These are phyloP conservation scores for Drosophila simulans DNA, from an alignment of 1,140 invertebrate genomes.

Conservation along the genomic window DNA sequence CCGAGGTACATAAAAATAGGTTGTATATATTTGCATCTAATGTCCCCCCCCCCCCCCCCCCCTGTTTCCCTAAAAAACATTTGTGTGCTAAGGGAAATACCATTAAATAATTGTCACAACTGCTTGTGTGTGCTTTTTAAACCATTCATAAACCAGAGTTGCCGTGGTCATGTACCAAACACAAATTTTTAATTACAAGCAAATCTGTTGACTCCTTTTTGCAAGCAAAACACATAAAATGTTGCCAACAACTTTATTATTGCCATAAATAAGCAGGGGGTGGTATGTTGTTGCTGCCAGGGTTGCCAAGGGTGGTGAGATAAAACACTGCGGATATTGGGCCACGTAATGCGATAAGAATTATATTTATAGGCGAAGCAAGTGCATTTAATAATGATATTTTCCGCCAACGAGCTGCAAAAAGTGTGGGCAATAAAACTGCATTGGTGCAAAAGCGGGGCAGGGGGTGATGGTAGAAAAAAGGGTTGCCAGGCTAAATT, in stretches of 20 bases:
- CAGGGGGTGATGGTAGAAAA: background rate
- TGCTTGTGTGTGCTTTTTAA: constrained; percentile 8
- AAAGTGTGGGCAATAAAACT: constrained; percentile 40
- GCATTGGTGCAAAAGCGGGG: constrained; percentile 1
- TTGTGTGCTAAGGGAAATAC: background rate
- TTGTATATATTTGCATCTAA: too few relatives aligned
- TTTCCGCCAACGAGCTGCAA: constrained; percentile 38
- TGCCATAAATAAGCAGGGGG: constrained; percentile 48
- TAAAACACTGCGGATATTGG: constrained; percentile 48
- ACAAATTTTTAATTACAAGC: constrained; percentile 52
- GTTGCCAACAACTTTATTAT: constrained; percentile 54
- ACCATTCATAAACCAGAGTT: constrained; percentile 22
- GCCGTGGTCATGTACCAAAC: background rate
- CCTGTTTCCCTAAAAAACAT: background rate
- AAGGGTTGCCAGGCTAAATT: constrained; percentile 48
- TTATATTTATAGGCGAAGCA: constrained; percentile 56
- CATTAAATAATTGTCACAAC: constrained; percentile 23
- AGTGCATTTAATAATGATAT: constrained; percentile 61
- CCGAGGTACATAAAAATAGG: too few relatives aligned
- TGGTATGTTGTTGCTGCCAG: background rate
- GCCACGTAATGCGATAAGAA: constrained; percentile 52
- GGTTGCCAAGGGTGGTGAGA: constrained; percentile 24
- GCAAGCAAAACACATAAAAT: constrained; percentile 38
- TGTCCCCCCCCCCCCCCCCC: too few relatives aligned
- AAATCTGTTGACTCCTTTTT: constrained; percentile 48